Evolutionary conservation across 2,888 invertebrate species (phyloP), one percentile per base, ranked within the genome.

Genomic region (Leptogaster cylindrica): DNA sequence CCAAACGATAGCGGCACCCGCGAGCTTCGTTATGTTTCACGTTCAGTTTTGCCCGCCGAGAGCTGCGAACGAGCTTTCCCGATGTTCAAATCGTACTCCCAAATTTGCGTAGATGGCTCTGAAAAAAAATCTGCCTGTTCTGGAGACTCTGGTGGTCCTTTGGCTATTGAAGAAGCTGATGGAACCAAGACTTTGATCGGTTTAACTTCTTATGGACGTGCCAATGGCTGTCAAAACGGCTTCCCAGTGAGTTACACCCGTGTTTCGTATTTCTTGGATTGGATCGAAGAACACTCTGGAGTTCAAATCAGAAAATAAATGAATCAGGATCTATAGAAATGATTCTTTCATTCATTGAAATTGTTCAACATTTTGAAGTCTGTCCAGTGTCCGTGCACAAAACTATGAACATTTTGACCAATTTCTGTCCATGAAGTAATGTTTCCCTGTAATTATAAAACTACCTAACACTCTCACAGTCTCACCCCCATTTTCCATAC

Each of bases 91-190:
- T 1, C 1, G 3, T 16, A 33, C 12, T 20, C 18, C 1, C 58
- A 80, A 48, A 73, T 80, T n/a, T 81, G 81, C 67, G 74, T 77
- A 3, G 72, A 72, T 3, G 58, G 58, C 4, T 8, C 25, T 25
- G 58, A 74, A 27, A 75, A 78, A 61, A 77, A 73, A 63, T 77
- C 79, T 28, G 78, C 78, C 52, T 83, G 83, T 73, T 75, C 58
- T 1, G 58, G 58, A 1, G 58, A 58, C 10, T 58, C 58, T 25
- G 58, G 58, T 14, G 58, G 58, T 25, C 58, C 58, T 14, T 23
- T 58, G 7, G 58, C 25, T 10, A 36, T 58, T 36, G 23, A n/a
- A n/a, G 58, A 23, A 39, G 23, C 23, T n/a, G 39, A 58, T 20
- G 58, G 58, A 14, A 39, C 58, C 25, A 58, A 58, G 18, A 58